Evolutionary conservation across 1,140 invertebrate species (phyloP).

Genomic region (Diprion similis): DNA sequence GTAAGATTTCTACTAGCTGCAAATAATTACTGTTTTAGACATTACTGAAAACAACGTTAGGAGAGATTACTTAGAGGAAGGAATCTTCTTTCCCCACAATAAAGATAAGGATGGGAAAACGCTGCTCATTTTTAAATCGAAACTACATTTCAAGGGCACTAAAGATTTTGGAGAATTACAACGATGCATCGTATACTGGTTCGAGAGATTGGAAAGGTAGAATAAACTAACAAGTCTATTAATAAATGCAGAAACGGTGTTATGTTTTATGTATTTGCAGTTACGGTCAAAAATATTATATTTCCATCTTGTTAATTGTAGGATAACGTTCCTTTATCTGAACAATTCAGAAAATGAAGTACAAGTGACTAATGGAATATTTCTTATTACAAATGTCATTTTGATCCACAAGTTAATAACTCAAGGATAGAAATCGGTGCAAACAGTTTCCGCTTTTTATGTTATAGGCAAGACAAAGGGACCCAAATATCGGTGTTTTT

Average conservation of each 20-base stretch:
- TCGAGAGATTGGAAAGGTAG: conserved; percentile 83
- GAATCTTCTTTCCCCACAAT: conserved; percentile 77
- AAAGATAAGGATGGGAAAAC: conserved; percentile 82
- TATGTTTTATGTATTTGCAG: too few species aligned
- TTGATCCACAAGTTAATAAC: too few species aligned
- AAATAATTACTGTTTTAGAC: conserved; percentile 58
- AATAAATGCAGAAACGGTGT: too few species aligned
- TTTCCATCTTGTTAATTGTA: conserved; percentile 15
- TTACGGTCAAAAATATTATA: not conserved
- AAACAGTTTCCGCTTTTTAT: conserved; percentile 20
- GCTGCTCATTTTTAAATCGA: conserved; percentile 78
- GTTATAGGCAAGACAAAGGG: conserved; percentile 72
- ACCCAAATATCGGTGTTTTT: conserved; percentile 86
- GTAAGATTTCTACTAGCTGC: too few species aligned
- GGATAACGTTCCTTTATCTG: not conserved
- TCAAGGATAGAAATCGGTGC: too few species aligned
- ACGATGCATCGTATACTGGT: conserved; percentile 85
- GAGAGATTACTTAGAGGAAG: conserved; percentile 77
- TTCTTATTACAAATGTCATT: too few species aligned
- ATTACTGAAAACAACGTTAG: conserved; percentile 72
- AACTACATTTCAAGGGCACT: conserved; percentile 77
- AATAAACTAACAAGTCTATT: not conserved
- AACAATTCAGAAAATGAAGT: not conserved
- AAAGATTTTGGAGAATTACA: conserved; percentile 79
- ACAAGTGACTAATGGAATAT: too few species aligned